Evolutionary conservation across 2,113 vertebrate genomes (phyloP).

Genomic region (Labeo rohita): DNA sequence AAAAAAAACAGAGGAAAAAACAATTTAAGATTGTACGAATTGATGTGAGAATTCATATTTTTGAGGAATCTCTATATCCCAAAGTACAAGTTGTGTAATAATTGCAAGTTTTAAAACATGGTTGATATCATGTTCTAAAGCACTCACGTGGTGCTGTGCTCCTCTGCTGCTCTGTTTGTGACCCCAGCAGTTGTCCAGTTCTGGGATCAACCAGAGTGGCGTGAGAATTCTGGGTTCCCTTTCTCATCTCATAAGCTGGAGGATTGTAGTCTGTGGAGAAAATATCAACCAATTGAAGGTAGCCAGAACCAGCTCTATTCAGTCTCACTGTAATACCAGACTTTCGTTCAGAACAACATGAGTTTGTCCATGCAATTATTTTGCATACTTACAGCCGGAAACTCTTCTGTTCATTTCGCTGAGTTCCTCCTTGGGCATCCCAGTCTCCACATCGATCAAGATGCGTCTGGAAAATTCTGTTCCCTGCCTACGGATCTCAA

Average conservation of each 20-base stretch:
- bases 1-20: background rate
- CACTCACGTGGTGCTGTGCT: conserved; percentile 30
- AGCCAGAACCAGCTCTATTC: no score
- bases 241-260: conserved; percentile 53
- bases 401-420: conserved; percentile 49
- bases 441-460: conserved; percentile 5
- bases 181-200: conserved; percentile 33
- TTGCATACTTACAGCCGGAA: background rate
- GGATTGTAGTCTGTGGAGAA: conserved; percentile 54
- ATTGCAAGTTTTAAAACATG: background rate
- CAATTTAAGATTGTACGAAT: no score
- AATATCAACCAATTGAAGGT: background rate
- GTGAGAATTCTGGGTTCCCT: conserved; percentile 64
- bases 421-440: background rate
- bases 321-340: no score
- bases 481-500: background rate
- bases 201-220: conserved; percentile 47
- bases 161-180: conserved; percentile 52
- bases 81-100: conserved; percentile 1
- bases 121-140: background rate
- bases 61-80: background rate
- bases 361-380: background rate
- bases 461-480: conserved; percentile 17
- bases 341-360: no score
- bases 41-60: no score